These are phyloP conservation scores for Bradypodion pumilum DNA, from an alignment of 2,797 vertebrate species.

Conservation along the genomic window DNA sequence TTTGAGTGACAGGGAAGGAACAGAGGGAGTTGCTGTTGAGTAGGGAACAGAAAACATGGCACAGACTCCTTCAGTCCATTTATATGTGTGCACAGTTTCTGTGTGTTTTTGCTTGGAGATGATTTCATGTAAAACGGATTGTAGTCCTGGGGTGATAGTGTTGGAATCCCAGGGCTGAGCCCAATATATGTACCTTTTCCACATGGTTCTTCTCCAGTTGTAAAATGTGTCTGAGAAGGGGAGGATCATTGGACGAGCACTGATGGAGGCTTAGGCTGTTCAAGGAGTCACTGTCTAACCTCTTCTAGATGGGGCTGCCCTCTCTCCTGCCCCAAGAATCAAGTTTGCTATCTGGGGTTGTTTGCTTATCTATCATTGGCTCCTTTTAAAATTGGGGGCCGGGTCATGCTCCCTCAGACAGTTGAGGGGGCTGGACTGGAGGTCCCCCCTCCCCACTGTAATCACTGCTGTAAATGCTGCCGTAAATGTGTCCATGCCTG, in stretches of 20 bases:
- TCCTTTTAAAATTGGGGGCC: no score
- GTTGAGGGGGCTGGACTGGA: no score
- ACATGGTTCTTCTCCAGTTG: no score
- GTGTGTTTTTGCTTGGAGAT: neutral
- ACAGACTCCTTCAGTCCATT: neutral
- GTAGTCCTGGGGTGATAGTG: neutral
- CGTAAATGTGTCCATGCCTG: no score
- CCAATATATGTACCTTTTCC: neutral
- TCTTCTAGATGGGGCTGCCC: neutral
- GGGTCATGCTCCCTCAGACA: no score
- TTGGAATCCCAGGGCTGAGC: neutral
- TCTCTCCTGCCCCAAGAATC: neutral
- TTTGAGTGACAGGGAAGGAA: neutral
- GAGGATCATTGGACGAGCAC: neutral
- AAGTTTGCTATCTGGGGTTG: neutral
- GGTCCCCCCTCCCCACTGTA: no score
- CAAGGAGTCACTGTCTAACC: neutral
- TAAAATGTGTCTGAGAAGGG: neutral
- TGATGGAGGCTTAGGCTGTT: neutral
- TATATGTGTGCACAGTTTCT: neutral
- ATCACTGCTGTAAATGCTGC: no score
- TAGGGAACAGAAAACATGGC: neutral
- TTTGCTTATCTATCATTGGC: neutral
- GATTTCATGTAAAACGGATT: neutral
- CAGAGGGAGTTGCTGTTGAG: neutral